Conservation (phyloP, 1,140 invertebrate species). For the Drosophila busckii region DNA sequence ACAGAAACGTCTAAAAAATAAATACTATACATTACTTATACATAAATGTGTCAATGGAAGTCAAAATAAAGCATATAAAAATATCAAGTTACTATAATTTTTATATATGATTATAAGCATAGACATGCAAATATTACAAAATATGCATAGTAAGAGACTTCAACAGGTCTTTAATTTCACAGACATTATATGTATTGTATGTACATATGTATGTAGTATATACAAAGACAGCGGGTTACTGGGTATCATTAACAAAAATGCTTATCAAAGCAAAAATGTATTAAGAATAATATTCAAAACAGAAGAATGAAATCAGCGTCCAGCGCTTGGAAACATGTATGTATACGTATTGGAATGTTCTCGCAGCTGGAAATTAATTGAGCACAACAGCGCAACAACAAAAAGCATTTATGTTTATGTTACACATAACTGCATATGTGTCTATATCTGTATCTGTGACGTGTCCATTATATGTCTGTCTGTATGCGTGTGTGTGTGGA, state of each 20-base stretch:
- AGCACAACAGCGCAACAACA: constrained; percentile 46
- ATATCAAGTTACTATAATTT: constrained; percentile 10
- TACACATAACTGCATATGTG: constrained; percentile 36
- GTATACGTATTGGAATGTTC: constrained; percentile 50
- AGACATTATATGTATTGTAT: too few relatives aligned
- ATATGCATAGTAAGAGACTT: constrained; percentile 7
- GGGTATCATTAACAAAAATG: constrained; percentile 18
- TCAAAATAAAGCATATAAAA: constrained; percentile 67
- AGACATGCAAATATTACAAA: neutral
- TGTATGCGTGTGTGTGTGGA: constrained; percentile 15
- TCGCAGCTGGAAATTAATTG: constrained; percentile 70
- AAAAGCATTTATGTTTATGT: constrained; percentile 70
- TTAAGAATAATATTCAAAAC: constrained; percentile 18
- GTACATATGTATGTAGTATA: too few relatives aligned
- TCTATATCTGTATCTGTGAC: constrained; percentile 3
- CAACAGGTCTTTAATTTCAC: constrained; percentile 37
- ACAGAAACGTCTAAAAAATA: constrained; percentile 37
- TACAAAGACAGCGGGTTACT: too few relatives aligned
- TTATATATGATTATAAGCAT: neutral
- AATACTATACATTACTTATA: constrained; percentile 51
- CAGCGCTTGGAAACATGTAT: constrained; percentile 1
- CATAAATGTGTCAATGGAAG: constrained; percentile 76
- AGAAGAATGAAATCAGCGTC: constrained; percentile 48
- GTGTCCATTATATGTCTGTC: constrained; percentile 16
- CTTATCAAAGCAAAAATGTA: constrained; percentile 59